These are phyloP conservation scores for Chlorops oryzae DNA, from an alignment of 1,140 invertebrate species.

Conservation along the genomic window DNA sequence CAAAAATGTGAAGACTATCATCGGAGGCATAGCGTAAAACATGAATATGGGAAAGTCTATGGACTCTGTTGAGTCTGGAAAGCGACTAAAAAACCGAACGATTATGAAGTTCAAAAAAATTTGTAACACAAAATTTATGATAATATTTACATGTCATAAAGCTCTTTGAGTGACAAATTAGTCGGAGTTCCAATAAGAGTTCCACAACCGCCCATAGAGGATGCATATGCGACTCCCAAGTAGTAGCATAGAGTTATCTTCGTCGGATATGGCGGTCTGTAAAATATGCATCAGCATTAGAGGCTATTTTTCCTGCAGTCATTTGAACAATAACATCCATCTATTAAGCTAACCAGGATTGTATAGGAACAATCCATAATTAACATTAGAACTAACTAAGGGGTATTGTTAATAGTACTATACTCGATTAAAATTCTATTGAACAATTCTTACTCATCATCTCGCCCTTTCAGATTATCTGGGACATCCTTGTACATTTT, in stretches of 20 bases:
- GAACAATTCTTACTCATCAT: too few relatives aligned
- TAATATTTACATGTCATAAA: constrained; percentile 56
- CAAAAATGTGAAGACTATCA: constrained; percentile 62
- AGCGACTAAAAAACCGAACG: constrained; percentile 26
- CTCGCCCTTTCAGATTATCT: too few relatives aligned
- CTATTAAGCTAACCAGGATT: too few relatives aligned
- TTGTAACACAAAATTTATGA: constrained; percentile 9
- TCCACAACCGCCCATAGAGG: constrained; percentile 72
- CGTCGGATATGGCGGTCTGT: constrained; percentile 46
- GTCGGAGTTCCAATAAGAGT: constrained; percentile 78
- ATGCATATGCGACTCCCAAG: constrained; percentile 68
- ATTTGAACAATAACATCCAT: too few relatives aligned
- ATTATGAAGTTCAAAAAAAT: constrained; percentile 24
- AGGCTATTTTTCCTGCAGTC: too few relatives aligned
- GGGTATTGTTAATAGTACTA: too few relatives aligned
- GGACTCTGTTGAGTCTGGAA: constrained; percentile 58
- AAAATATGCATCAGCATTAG: not conserved
- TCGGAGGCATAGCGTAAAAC: constrained; percentile 52
- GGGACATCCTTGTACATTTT: too few relatives aligned
- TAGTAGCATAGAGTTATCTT: constrained; percentile 61
- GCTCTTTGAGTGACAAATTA: constrained; percentile 76
- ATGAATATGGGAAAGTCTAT: constrained; percentile 70
- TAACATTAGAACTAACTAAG: too few relatives aligned
- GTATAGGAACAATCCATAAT: too few relatives aligned
- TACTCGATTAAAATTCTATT: too few relatives aligned